These are phyloP conservation scores for Notechis scutatus DNA, from an alignment of 2,113 vertebrate species.

Conservation along the genomic window DNA sequence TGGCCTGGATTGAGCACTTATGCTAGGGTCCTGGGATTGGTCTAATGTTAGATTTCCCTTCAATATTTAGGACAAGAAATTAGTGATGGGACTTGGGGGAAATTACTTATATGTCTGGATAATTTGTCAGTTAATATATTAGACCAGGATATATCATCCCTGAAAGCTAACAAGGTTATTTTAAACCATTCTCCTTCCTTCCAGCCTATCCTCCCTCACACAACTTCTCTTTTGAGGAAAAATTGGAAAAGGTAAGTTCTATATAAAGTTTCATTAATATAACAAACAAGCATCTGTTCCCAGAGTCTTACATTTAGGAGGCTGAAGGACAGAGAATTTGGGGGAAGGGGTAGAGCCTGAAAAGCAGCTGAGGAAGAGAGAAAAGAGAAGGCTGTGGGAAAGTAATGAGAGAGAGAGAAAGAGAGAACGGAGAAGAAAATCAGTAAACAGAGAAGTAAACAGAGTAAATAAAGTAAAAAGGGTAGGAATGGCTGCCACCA, in stretches of 20 bases:
- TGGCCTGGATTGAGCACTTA: neutral
- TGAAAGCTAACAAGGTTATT: neutral
- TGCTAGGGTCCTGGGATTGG: neutral
- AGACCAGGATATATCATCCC: neutral
- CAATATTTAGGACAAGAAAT: neutral
- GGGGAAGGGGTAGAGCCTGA: neutral
- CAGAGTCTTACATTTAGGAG: neutral
- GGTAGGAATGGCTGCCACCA: neutral
- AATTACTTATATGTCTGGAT: neutral
- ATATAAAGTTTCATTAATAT: neutral
- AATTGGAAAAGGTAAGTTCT: neutral
- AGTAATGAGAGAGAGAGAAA: neutral
- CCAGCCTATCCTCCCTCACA: neutral
- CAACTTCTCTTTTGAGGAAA: neutral
- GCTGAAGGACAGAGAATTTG: neutral
- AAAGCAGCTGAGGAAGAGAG: neutral
- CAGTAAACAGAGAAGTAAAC: neutral
- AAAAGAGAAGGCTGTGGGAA: neutral
- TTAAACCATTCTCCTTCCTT: neutral
- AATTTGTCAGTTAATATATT: neutral
- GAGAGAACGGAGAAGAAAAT: neutral
- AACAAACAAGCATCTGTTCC: neutral
- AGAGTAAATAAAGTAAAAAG: neutral
- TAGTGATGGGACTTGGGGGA: neutral
- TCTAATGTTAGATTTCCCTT: neutral